phyloP scores from a whole-genome alignment of 2,888 invertebrate species.

The Agelastica alni region DNA sequence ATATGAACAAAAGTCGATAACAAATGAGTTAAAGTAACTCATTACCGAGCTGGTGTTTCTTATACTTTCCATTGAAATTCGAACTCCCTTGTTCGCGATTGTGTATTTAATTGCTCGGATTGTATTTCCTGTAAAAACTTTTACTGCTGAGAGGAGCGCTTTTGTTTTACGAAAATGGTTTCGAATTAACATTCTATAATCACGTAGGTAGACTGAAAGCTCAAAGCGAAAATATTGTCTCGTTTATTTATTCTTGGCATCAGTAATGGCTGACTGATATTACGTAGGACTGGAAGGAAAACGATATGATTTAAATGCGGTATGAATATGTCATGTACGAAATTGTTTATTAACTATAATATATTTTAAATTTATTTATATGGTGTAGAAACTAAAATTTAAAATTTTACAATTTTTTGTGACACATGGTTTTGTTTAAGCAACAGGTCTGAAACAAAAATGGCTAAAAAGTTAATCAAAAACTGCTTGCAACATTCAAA shows the following conservation, averaged over 20 bases:
- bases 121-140: slow-evolving; percentile 11
- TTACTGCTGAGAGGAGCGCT: not conserved
- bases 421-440: no score
- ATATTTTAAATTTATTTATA: no score
- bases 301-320: no score
- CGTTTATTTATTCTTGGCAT: not conserved
- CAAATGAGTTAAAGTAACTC: slow-evolving; percentile 12
- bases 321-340: no score
- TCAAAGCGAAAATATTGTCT: not conserved
- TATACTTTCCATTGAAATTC: slow-evolving; percentile 16
- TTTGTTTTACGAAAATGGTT: slow-evolving; percentile 3
- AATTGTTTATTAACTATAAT: no score
- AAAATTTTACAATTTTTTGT: no score
- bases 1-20: slow-evolving; percentile 17
- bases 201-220: not conserved
- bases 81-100: not conserved
- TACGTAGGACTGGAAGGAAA: no score
- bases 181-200: slow-evolving; percentile 2
- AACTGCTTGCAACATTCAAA: no score
- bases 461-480: no score
- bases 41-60: slow-evolving; percentile 2
- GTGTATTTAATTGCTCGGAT: slow-evolving; percentile 3
- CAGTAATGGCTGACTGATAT: not conserved
- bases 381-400: no score
- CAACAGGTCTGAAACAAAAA: no score